Evolutionary conservation across 2,797 vertebrate species (phyloP).

Genomic region (Antennarius maculatus): DNA sequence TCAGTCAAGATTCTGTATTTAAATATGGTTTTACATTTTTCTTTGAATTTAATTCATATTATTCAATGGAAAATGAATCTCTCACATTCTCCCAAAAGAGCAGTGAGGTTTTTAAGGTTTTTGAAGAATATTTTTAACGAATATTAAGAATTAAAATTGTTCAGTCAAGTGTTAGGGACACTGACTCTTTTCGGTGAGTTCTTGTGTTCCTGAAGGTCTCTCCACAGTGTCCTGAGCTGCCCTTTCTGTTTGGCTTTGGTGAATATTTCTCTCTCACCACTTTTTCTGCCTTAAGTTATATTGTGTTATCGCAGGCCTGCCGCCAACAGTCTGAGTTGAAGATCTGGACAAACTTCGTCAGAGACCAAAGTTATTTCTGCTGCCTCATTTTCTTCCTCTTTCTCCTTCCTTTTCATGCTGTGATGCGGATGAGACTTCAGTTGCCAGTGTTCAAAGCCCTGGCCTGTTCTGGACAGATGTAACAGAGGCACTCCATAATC

Average conservation of each 20-base stretch:
- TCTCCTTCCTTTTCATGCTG: conserved; percentile 22
- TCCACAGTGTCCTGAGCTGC: conserved; percentile 50
- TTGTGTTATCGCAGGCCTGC: conserved; percentile 61
- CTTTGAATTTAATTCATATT: no score
- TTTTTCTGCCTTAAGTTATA: conserved; percentile 59
- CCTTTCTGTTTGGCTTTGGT: conserved; percentile 41
- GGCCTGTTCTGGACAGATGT: conserved; percentile 62
- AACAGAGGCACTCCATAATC: conserved; percentile 65
- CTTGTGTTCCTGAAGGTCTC: conserved; percentile 2
- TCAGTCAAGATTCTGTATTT: no score
- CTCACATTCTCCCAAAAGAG: no score
- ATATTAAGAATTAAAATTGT: no score
- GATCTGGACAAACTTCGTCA: conserved; percentile 62
- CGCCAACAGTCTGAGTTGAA: conserved; percentile 56
- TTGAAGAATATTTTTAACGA: no score
- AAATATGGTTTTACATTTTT: no score
- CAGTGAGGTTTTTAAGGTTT: no score
- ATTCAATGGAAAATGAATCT: no score
- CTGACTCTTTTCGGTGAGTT: not conserved
- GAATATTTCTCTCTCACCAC: conserved; percentile 44
- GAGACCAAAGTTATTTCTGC: conserved; percentile 58
- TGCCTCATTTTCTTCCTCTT: conserved; percentile 34
- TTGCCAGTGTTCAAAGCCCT: conserved; percentile 59
- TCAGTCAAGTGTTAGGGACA: no score
- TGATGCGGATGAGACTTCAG: conserved; percentile 51